phyloP scores from a whole-genome alignment of 2,888 invertebrate species.

The Clistopyga incitator region DNA sequence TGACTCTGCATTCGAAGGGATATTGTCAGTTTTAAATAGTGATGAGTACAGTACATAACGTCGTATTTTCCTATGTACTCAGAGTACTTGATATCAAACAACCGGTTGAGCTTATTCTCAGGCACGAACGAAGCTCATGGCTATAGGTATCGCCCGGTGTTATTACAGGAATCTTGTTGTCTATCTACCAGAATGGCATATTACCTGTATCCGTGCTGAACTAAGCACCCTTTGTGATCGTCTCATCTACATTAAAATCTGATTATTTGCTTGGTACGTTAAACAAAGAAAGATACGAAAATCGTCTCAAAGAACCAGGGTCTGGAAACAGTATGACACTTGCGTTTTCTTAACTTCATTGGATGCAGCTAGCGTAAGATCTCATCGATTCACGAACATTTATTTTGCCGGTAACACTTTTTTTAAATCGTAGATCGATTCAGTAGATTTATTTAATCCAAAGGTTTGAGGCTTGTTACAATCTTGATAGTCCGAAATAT shows the following conservation, averaged over 20 bases:
- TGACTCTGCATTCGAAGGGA: not conserved
- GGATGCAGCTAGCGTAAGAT: not conserved
- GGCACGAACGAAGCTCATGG: slow-evolving; percentile 53
- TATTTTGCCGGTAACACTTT: no score
- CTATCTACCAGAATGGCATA: slow-evolving; percentile 8
- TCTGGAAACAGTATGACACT: not conserved
- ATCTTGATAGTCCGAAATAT: not conserved
- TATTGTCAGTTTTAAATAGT: slow-evolving; percentile 13
- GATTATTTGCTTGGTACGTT: slow-evolving; percentile 66
- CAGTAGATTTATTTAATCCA: no score
- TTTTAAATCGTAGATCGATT: no score
- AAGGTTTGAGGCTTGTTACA: not conserved
- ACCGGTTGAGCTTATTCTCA: slow-evolving; percentile 52
- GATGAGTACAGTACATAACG: slow-evolving; percentile 28
- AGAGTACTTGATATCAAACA: slow-evolving; percentile 50
- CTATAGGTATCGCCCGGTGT: slow-evolving; percentile 12
- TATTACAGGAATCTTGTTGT: slow-evolving; percentile 33
- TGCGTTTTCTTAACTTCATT: slow-evolving; percentile 1
- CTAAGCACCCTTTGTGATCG: slow-evolving; percentile 40
- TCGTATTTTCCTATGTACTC: slow-evolving; percentile 42
- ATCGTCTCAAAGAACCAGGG: slow-evolving; percentile 1
- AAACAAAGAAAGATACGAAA: slow-evolving; percentile 35
- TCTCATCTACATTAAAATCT: slow-evolving; percentile 74
- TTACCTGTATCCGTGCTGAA: slow-evolving; percentile 5
- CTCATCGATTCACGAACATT: not conserved